Percentiles rank a stretch among this genome's conserved stretches.
Evolutionary conservation across 2,888 invertebrate genomes (phyloP).

Genomic region (Callimorpha dominula): DNA sequence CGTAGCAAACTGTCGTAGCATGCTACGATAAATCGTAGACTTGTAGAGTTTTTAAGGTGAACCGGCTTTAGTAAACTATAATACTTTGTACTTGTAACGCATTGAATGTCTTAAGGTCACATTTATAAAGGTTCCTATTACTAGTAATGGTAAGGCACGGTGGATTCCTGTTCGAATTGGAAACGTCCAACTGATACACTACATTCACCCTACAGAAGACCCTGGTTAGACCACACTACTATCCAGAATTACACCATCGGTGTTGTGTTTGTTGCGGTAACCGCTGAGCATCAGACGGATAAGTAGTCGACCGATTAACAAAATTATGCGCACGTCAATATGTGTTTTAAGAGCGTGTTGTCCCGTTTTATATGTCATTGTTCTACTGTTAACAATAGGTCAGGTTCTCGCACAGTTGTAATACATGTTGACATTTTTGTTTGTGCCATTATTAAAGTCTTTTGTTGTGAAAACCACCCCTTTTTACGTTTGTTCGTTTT

Average conservation of each 20-base stretch:
- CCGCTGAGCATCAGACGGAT: not conserved
- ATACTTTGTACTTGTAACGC: not conserved
- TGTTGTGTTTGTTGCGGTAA: not conserved
- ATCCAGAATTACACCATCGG: not conserved
- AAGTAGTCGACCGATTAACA: not conserved
- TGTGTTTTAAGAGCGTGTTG: conserved; percentile 42
- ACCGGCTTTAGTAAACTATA: not conserved
- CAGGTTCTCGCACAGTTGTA: conserved; percentile 37
- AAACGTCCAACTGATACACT: no score
- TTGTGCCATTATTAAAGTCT: conserved; percentile 71
- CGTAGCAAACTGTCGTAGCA: conserved; percentile 17
- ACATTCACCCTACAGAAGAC: not conserved
- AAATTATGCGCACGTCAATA: conserved; percentile 41
- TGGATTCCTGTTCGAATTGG: not conserved
- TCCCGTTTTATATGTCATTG: conserved; percentile 47
- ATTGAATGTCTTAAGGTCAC: no score
- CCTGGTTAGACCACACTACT: not conserved
- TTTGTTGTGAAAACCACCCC: conserved; percentile 66
- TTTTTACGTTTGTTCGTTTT: conserved; percentile 41
- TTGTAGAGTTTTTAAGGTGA: conserved; percentile 19
- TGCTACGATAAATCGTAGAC: conserved; percentile 22
- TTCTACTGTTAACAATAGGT: conserved; percentile 46
- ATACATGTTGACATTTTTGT: conserved; percentile 80
- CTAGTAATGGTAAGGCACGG: not conserved
- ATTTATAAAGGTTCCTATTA: not conserved